Evolutionary conservation across 92 coral and sea anemone species (phyloP).

Genomic region (Palythoa grandis): DNA sequence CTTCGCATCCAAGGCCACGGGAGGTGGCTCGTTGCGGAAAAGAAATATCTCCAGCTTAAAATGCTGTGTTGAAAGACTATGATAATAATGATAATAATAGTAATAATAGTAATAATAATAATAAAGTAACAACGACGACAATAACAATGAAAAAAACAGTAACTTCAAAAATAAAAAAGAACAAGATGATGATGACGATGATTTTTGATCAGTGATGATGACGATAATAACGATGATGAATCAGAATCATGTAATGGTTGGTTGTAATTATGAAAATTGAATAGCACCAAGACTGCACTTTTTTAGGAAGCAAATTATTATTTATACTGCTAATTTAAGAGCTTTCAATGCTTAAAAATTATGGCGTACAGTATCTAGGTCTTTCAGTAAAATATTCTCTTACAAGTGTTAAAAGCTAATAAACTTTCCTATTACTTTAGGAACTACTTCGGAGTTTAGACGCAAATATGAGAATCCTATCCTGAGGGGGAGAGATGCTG

Average conservation of each 20-base stretch:
- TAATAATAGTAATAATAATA: no score
- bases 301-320: no score
- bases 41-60: no score
- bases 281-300: neutral
- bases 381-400: neutral
- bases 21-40: no score
- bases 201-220: neutral
- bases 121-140: neutral
- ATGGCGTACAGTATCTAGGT: neutral
- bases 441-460: slow-evolving; percentile 91
- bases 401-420: neutral
- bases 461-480: slow-evolving; percentile 92
- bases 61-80: no score
- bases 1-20: no score
- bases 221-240: neutral
- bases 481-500: slow-evolving; percentile 96
- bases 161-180: neutral
- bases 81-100: no score
- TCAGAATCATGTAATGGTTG: no score
- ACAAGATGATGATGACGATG: neutral
- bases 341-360: neutral
- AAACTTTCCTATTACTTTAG: slow-evolving; percentile 18
- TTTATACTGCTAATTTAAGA: neutral
- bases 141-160: neutral
- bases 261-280: no score